phyloP scores from a whole-genome alignment of 2,113 vertebrate species.

The Psilopogon haemacephalus region DNA sequence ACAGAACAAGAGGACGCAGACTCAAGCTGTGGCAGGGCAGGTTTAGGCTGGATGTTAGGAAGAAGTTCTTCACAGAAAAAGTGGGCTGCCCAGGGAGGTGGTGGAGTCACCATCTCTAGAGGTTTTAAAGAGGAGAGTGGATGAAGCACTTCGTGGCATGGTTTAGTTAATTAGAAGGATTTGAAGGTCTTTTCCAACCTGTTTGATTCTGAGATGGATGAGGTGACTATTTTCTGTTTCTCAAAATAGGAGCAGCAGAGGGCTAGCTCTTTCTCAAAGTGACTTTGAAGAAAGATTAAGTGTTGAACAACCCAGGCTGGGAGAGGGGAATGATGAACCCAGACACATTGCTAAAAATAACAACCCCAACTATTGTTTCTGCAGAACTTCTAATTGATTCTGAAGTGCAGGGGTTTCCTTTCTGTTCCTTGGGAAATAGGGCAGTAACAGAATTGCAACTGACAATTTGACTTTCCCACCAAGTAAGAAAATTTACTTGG shows the following conservation, averaged over 20 bases:
- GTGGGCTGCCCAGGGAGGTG: too few relatives aligned
- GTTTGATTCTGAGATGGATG: too few relatives aligned
- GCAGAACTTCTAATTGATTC: background rate
- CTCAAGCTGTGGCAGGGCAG: too few relatives aligned
- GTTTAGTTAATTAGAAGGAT: too few relatives aligned
- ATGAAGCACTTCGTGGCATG: too few relatives aligned
- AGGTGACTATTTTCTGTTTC: background rate
- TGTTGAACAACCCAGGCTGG: background rate
- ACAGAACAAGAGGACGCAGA: too few relatives aligned
- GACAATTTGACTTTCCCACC: background rate
- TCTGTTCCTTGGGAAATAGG: accelerated
- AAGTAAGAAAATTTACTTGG: background rate
- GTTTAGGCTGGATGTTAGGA: too few relatives aligned
- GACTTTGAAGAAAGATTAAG: background rate
- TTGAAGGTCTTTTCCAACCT: too few relatives aligned
- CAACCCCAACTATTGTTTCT: background rate
- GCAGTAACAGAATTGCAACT: background rate
- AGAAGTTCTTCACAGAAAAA: too few relatives aligned
- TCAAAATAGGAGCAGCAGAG: background rate
- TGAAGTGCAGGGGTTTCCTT: accelerated
- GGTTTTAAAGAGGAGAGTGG: too few relatives aligned
- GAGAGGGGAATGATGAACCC: accelerated
- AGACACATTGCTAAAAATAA: background rate
- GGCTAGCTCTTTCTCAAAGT: accelerated
- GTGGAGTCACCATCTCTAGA: too few relatives aligned